These are phyloP conservation scores for Campoletis raptor DNA, from an alignment of 2,888 invertebrate genomes.

Conservation along the genomic window DNA sequence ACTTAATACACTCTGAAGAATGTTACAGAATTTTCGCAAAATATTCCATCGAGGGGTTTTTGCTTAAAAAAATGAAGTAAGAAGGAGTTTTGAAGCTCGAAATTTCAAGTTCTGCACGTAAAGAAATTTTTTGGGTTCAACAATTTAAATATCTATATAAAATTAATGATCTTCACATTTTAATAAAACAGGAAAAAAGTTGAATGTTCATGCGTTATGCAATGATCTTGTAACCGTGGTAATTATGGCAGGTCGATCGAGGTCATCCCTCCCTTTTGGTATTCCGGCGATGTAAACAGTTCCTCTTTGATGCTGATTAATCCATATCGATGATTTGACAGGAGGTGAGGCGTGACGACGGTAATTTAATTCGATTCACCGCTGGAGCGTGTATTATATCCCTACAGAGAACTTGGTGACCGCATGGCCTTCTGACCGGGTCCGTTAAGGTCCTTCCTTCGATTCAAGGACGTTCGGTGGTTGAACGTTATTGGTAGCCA, in stretches of 20 bases:
- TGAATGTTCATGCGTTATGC: background rate
- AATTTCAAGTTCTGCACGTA: too few relatives aligned
- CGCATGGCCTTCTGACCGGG: conserved; percentile 25
- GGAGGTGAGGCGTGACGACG: conserved; percentile 33
- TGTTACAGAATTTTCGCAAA: too few relatives aligned
- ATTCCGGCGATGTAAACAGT: background rate
- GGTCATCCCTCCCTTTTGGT: conserved; percentile 6
- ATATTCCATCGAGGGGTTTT: too few relatives aligned
- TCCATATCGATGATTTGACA: conserved; percentile 37
- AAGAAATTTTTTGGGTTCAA: too few relatives aligned
- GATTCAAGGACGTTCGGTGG: conserved; percentile 8
- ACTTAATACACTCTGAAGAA: too few relatives aligned
- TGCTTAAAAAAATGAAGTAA: too few relatives aligned
- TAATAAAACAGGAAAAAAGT: background rate
- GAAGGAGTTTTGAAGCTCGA: too few relatives aligned
- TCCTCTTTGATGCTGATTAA: conserved; percentile 25
- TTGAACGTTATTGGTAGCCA: background rate
- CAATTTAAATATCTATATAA: too few relatives aligned
- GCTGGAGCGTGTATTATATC: conserved; percentile 32
- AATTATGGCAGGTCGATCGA: conserved; percentile 1
- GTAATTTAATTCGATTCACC: conserved; percentile 32
- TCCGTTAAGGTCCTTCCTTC: conserved; percentile 12
- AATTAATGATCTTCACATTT: background rate
- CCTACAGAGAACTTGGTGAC: conserved; percentile 25
- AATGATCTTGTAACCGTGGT: background rate